A percentile compares a stretch with the other conserved stretches of the same genome.
Conservation (phyloP, 1,140 invertebrate genomes). For the Lysiphlebus fabarum region DNA sequence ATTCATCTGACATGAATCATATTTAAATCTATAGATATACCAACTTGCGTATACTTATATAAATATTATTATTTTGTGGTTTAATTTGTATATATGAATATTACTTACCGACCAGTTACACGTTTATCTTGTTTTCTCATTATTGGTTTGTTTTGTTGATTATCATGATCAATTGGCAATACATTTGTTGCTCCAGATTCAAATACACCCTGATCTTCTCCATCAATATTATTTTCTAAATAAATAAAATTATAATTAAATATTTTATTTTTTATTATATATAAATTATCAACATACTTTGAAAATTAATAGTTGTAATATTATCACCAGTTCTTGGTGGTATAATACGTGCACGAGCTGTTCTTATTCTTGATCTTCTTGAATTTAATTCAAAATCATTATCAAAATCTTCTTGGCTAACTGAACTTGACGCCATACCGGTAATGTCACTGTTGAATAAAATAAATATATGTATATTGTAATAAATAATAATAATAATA, state of each 20-base stretch:
- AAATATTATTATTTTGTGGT: no score
- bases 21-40: no score
- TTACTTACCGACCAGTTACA: constrained; percentile 37
- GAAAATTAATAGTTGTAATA: constrained; percentile 37
- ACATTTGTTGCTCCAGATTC: constrained; percentile 33
- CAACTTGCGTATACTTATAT: no score
- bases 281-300: constrained; percentile 34
- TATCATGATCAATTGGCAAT: constrained; percentile 36
- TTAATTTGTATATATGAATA: not conserved
- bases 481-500: constrained; percentile 3
- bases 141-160: constrained; percentile 37
- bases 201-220: constrained; percentile 38
- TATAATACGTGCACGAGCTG: constrained; percentile 55
- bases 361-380: constrained; percentile 58
- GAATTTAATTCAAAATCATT: constrained; percentile 60
- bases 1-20: no score
- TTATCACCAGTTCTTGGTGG: constrained; percentile 47
- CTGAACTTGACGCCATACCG: constrained; percentile 65
- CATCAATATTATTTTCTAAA: constrained; percentile 37
- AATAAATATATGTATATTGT: not conserved
- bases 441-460: constrained; percentile 34
- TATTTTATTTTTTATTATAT: not conserved
- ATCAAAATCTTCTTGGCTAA: constrained; percentile 66
- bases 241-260: constrained; percentile 19
- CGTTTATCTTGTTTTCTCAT: constrained; percentile 44